Evolutionary conservation across 2,113 vertebrate species (phyloP).

Genomic region (Turdus rufiventris): DNA sequence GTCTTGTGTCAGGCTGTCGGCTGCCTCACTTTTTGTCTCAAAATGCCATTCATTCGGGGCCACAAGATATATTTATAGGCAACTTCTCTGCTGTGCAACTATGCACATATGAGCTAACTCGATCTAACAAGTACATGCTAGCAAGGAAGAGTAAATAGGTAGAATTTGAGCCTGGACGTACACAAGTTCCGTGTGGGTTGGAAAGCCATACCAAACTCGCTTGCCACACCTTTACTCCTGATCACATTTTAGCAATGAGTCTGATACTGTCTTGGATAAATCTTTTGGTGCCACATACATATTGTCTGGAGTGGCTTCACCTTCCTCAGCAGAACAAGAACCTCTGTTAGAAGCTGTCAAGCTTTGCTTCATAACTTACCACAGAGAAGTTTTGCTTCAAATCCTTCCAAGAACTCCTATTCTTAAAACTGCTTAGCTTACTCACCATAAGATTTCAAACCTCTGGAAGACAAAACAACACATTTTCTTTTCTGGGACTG

Average conservation of each 20-base stretch:
- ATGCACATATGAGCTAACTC: background rate
- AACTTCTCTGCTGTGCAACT: background rate
- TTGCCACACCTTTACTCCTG: background rate
- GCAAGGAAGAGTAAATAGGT: background rate
- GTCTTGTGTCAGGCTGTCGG: background rate
- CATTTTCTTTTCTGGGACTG: background rate
- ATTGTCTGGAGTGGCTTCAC: background rate
- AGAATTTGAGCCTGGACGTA: background rate
- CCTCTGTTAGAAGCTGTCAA: background rate
- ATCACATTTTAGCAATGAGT: background rate
- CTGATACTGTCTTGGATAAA: background rate
- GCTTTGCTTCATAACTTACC: background rate
- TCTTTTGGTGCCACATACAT: background rate
- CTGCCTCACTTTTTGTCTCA: background rate
- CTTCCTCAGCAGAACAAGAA: background rate
- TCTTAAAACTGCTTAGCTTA: background rate
- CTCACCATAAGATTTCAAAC: background rate
- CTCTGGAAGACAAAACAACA: background rate
- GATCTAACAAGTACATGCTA: fast-evolving
- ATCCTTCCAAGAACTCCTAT: background rate
- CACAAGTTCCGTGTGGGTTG: background rate
- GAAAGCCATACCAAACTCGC: background rate
- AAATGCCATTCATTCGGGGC: background rate
- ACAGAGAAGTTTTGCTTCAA: background rate
- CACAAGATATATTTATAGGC: background rate